Percentiles rank a stretch among this genome's conserved stretches.
phyloP scores from a whole-genome alignment of 2,113 vertebrate species.

The Clarias magur region DNA sequence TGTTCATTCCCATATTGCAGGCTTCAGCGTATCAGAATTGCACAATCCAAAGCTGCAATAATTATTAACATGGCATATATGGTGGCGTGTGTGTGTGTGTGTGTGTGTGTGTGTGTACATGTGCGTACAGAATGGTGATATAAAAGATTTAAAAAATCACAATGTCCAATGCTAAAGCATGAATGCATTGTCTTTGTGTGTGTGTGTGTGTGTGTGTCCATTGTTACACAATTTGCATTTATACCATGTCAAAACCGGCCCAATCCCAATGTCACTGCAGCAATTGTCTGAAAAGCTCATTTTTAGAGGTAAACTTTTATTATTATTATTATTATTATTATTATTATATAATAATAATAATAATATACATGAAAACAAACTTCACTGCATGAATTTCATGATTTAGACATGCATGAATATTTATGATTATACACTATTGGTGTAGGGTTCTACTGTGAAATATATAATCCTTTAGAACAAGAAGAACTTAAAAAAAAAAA shows the following conservation, averaged over 20 bases:
- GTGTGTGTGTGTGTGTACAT: not conserved
- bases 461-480: not conserved
- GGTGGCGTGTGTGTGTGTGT: not conserved
- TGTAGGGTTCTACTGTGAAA: not conserved
- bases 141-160: not conserved
- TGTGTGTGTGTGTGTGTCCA: not conserved
- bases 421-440: not conserved
- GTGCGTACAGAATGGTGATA: not conserved
- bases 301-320: too few relatives aligned
- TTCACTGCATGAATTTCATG: not conserved
- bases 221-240: conserved; percentile 12
- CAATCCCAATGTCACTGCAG: not conserved
- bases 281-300: not conserved
- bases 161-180: not conserved
- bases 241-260: not conserved
- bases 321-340: too few relatives aligned
- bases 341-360: too few relatives aligned
- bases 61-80: not conserved
- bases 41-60: not conserved
- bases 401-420: not conserved
- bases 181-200: not conserved
- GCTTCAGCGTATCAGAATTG: not conserved
- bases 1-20: not conserved
- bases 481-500: too few relatives aligned
- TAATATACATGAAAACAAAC: not conserved